phyloP scores from a whole-genome alignment of 2,888 invertebrate genomes.

The Coremacera marginata region DNA sequence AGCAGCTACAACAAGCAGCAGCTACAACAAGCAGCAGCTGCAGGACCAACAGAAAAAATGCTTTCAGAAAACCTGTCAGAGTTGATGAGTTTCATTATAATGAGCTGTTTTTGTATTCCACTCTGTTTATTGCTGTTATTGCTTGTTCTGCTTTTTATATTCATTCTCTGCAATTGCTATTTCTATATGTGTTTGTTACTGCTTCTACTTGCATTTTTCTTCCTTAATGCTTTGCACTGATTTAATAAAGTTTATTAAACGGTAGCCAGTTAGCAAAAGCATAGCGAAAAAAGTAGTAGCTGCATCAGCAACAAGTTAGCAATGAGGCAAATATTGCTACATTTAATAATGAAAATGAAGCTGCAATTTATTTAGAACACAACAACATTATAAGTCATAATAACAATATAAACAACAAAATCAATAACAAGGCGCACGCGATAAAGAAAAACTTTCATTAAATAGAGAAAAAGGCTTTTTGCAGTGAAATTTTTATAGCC shows the following conservation, averaged over 20 bases:
- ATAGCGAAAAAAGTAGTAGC: neutral
- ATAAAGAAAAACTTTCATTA: neutral
- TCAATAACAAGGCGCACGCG: neutral
- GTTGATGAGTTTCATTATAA: slow-evolving; percentile 33
- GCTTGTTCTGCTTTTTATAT: neutral
- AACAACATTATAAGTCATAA: neutral
- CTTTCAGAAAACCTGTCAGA: neutral
- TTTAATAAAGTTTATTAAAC: slow-evolving; percentile 26
- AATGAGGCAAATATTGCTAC: neutral
- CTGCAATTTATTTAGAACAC: neutral
- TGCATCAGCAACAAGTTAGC: neutral
- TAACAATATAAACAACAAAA: too few species aligned
- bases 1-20: too few species aligned
- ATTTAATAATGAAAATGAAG: neutral
- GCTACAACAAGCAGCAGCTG: too few species aligned
- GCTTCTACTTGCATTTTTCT: neutral
- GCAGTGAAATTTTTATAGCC: too few species aligned
- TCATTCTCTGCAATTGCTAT: neutral
- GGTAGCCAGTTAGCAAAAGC: neutral
- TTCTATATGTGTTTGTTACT: neutral
- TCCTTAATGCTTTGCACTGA: slow-evolving; percentile 2
- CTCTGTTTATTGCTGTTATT: neutral
- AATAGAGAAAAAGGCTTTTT: too few species aligned
- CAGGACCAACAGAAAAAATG: neutral
- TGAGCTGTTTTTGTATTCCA: neutral